Percentiles rank a stretch among this genome's conserved stretches.
phyloP scores from a whole-genome alignment of 2,888 invertebrate genomes.

The Gymnosoma rotundatum region DNA sequence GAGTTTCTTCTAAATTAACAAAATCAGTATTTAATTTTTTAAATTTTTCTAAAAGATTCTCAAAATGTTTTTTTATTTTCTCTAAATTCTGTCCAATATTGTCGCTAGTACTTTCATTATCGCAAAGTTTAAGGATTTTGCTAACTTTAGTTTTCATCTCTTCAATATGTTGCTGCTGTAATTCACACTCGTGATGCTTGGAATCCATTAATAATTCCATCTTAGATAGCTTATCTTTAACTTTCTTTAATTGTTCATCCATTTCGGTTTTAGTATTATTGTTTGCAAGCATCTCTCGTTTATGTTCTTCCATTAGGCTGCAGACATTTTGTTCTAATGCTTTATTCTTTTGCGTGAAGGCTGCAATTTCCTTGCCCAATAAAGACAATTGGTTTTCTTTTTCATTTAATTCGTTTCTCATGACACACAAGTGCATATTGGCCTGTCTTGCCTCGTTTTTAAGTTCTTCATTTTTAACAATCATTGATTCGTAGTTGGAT shows the following conservation, averaged over 20 bases:
- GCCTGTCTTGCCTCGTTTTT: conserved; percentile 62
- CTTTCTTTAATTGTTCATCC: conserved; percentile 40
- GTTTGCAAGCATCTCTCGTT: conserved; percentile 50
- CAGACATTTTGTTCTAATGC: conserved; percentile 67
- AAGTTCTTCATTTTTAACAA: conserved; percentile 68
- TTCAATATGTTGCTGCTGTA: conserved; percentile 8
- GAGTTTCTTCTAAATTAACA: too few relatives aligned
- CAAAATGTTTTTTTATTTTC: conserved; percentile 40
- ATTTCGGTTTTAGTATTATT: background rate
- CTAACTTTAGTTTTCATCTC: conserved; percentile 16
- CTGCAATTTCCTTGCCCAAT: conserved; percentile 65
- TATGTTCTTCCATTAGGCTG: conserved; percentile 52
- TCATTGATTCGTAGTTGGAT: conserved; percentile 68
- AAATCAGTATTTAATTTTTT: conserved; percentile 24
- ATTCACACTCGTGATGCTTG: conserved; percentile 50
- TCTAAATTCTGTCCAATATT: conserved; percentile 17
- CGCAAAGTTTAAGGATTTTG: conserved; percentile 21
- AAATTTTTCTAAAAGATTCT: conserved; percentile 46
- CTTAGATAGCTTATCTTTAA: conserved; percentile 20
- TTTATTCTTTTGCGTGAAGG: conserved; percentile 61
- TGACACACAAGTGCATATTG: conserved; percentile 64
- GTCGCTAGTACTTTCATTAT: background rate
- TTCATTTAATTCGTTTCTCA: conserved; percentile 62
- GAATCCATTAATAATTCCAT: conserved; percentile 43
- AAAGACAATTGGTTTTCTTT: conserved; percentile 70